Conservation (phyloP, 2,113 vertebrate genomes). For the Cyanoramphus novaezelandiae region DNA sequence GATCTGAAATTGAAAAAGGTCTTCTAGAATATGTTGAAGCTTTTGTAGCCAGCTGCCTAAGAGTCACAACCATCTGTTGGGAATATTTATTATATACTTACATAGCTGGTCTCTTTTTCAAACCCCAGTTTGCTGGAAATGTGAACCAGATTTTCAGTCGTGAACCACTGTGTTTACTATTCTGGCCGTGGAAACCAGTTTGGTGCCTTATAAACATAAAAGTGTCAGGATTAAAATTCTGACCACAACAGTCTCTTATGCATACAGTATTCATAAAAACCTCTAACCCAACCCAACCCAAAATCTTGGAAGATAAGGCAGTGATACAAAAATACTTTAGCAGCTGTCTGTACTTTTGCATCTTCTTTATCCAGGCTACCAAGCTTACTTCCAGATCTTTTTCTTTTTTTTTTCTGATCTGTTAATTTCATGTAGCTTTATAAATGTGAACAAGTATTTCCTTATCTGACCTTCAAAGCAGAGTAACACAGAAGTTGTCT, state of each 20-base stretch:
- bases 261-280: neutral
- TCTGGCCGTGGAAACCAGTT: neutral
- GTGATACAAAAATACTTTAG: neutral
- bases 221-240: neutral
- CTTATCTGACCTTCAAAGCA: neutral
- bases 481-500: neutral
- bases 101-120: neutral
- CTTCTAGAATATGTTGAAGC: neutral
- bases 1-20: neutral
- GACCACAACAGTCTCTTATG: neutral
- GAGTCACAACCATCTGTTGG: neutral
- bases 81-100: neutral
- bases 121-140: neutral
- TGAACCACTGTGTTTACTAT: neutral
- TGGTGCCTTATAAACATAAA: neutral
- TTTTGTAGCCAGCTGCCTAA: neutral
- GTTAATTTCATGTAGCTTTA: neutral
- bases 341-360: neutral
- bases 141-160: neutral
- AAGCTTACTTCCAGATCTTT: neutral
- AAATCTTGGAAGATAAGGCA: neutral
- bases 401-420: neutral
- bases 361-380: fast-evolving
- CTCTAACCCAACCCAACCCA: neutral
- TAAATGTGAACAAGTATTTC: neutral